phyloP scores from a whole-genome alignment of 2,113 vertebrate species.

The Rhabdornis inornatus region DNA sequence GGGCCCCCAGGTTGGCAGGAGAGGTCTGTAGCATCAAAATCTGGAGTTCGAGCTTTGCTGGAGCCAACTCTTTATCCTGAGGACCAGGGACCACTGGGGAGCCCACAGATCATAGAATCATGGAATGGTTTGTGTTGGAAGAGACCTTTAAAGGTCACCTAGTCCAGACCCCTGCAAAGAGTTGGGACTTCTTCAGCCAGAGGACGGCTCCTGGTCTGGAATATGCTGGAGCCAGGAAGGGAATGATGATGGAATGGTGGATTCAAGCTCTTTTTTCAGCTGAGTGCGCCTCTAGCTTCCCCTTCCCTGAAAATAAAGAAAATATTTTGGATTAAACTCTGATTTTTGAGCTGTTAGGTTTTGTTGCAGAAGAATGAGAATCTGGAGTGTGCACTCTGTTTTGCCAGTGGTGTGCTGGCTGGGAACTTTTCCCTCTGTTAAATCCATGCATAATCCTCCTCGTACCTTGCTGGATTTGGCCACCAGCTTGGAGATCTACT shows the following conservation, averaged over 20 bases:
- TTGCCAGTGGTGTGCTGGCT: background rate
- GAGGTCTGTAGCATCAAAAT: background rate
- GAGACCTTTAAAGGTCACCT: background rate
- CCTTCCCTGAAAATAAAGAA: background rate
- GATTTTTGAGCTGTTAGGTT: background rate
- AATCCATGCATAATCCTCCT: background rate
- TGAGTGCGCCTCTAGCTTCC: background rate
- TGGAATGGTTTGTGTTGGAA: background rate
- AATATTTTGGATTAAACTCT: background rate
- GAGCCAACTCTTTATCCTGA: background rate
- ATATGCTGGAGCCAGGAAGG: background rate
- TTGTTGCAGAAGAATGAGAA: background rate
- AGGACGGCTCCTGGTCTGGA: background rate
- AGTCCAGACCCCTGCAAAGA: background rate
- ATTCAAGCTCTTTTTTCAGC: background rate
- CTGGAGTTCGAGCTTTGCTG: background rate
- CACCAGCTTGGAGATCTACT: background rate
- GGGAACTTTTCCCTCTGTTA: background rate
- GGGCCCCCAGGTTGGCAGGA: background rate
- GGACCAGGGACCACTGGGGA: background rate
- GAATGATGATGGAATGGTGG: background rate
- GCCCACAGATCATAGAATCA: accelerated
- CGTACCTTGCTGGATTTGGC: background rate
- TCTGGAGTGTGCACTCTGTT: background rate
- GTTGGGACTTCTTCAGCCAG: background rate